Evolutionary conservation across 2,797 vertebrate species (phyloP).

Genomic region (Ctenosaura bakeri): DNA sequence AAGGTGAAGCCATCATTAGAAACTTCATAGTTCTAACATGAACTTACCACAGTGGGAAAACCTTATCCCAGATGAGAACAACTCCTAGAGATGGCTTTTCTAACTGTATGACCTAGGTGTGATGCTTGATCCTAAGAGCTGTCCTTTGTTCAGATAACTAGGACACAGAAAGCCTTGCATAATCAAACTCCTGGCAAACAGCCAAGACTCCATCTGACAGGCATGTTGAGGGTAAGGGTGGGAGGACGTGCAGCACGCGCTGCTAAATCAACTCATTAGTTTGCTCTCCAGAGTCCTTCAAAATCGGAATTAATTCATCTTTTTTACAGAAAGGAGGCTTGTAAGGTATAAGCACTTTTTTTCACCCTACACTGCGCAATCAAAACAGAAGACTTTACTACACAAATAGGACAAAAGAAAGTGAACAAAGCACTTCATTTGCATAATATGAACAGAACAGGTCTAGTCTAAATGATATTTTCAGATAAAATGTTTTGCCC

Average conservation of each 20-base stretch:
- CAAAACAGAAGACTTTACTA: neutral
- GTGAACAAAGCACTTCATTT: slow-evolving; percentile 13
- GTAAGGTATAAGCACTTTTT: neutral
- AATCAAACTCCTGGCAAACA: slow-evolving; percentile 72
- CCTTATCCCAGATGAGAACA: slow-evolving; percentile 65
- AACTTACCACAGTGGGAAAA: slow-evolving; percentile 71
- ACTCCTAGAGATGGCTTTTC: slow-evolving; percentile 66
- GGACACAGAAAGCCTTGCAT: slow-evolving; percentile 68
- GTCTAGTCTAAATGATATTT: fast-evolving
- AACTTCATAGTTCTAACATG: slow-evolving; percentile 62
- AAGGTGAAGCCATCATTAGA: slow-evolving; percentile 52
- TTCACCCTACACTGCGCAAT: neutral
- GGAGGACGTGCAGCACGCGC: slow-evolving; percentile 76
- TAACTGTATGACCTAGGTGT: slow-evolving; percentile 70
- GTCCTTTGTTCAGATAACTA: slow-evolving; percentile 77
- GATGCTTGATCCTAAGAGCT: slow-evolving; percentile 58
- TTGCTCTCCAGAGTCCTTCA: slow-evolving; percentile 20
- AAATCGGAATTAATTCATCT: slow-evolving; percentile 27
- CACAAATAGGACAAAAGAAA: neutral
- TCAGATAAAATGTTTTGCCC: slow-evolving; percentile 21
- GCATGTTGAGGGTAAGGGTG: slow-evolving; percentile 59
- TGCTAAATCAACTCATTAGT: slow-evolving; percentile 60
- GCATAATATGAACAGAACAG: neutral
- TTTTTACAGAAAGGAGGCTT: neutral
- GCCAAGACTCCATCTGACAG: slow-evolving; percentile 78